Conservation (phyloP, 2,797 vertebrate species). For the Gymnothorax javanicus region DNA sequence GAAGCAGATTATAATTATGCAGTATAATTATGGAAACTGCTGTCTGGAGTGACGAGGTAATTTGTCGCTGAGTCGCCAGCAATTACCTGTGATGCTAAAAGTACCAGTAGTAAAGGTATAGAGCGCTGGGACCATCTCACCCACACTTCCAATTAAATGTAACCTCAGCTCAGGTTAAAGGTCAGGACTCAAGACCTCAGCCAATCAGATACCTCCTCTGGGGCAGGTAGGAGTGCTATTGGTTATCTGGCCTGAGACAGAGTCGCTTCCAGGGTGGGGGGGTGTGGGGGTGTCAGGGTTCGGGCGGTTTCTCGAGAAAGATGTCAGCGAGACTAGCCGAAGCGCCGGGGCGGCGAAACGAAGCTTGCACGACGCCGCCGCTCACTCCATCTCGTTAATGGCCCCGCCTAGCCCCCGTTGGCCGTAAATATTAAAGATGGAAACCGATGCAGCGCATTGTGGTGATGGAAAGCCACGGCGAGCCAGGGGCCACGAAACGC, state of each 20-base stretch:
- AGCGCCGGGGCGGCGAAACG: background rate
- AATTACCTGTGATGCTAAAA: too few species aligned
- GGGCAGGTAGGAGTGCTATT: background rate
- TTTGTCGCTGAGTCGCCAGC: too few species aligned
- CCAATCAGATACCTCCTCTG: background rate
- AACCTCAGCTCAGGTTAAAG: background rate
- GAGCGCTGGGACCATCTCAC: too few species aligned
- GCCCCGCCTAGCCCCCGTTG: background rate
- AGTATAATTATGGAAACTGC: too few species aligned
- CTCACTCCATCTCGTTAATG: background rate
- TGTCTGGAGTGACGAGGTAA: too few species aligned
- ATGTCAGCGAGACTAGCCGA: background rate
- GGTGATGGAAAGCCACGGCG: background rate
- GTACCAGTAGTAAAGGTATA: too few species aligned
- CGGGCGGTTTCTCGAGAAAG: background rate
- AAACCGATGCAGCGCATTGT: background rate
- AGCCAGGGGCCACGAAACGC: background rate
- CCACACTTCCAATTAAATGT: background rate
- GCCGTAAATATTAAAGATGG: background rate
- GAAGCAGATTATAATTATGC: too few species aligned
- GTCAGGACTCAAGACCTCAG: background rate
- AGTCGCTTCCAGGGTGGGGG: background rate
- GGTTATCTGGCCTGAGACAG: background rate
- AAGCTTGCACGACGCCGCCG: background rate
- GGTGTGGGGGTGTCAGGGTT: background rate